Evolutionary conservation across 2,113 vertebrate genomes (phyloP).

Genomic region (Catharus bicknelli): DNA sequence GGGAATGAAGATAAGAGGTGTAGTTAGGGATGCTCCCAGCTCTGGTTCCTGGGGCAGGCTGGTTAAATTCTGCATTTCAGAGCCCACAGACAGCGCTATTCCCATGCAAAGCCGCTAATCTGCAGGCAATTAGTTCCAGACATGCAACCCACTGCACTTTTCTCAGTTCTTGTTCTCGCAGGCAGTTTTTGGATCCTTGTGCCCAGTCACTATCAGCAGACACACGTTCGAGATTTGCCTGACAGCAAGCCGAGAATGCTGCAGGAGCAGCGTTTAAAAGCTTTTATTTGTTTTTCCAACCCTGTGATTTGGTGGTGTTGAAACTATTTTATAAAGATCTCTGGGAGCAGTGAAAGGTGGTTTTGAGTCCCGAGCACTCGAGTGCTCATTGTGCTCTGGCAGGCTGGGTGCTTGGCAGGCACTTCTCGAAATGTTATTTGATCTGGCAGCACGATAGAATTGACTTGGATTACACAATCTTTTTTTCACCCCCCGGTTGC

Average conservation of each 20-base stretch:
- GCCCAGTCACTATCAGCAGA: not conserved
- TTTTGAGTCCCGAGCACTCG: slow-evolving; percentile 73
- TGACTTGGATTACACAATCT: slow-evolving; percentile 73
- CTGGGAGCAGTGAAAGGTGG: slow-evolving; percentile 62
- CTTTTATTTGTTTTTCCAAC: slow-evolving; percentile 33
- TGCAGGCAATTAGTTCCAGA: slow-evolving; percentile 71
- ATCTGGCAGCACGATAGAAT: slow-evolving; percentile 81
- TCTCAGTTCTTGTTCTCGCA: slow-evolving; percentile 14
- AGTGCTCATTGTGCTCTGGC: slow-evolving; percentile 74
- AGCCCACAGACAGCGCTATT: slow-evolving; percentile 30
- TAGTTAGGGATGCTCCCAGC: not conserved
- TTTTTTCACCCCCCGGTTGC: slow-evolving; percentile 21
- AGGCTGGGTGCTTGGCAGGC: slow-evolving; percentile 81
- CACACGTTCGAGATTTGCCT: slow-evolving; percentile 17
- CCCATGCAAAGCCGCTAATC: slow-evolving; percentile 54
- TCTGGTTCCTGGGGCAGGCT: not conserved
- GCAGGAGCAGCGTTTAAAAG: slow-evolving; percentile 29
- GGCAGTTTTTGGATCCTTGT: not conserved
- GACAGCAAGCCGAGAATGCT: not conserved
- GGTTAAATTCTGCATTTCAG: slow-evolving; percentile 47
- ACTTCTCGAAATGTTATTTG: slow-evolving; percentile 79
- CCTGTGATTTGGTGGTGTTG: slow-evolving; percentile 61
- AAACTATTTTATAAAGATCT: slow-evolving; percentile 64
- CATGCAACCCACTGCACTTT: slow-evolving; percentile 24
- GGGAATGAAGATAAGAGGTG: not conserved